Evolutionary conservation across 2,888 invertebrate species (phyloP).

Genomic region (Hirtodrosophila alboralis): DNA sequence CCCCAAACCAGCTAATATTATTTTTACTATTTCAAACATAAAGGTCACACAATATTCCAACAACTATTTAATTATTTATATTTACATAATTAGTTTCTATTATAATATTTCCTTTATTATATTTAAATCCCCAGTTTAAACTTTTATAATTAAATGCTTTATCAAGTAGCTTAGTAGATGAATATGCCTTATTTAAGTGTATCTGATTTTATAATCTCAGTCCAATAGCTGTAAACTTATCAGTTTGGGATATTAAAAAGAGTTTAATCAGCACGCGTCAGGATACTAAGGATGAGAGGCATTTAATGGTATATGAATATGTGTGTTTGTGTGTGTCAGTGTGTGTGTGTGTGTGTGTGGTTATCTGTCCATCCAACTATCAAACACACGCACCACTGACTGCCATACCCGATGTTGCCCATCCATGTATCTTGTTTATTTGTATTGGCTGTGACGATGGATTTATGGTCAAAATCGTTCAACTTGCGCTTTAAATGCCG

Average conservation of each 20-base stretch:
- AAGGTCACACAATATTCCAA: too few species aligned
- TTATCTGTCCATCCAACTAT: constrained; percentile 50
- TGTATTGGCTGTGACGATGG: constrained; percentile 69
- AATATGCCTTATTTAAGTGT: constrained; percentile 21
- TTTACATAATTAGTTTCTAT: too few species aligned
- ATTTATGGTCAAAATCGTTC: constrained; percentile 70
- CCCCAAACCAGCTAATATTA: too few species aligned
- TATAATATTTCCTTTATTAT: too few species aligned
- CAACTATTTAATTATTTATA: too few species aligned
- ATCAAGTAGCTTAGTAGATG: too few species aligned
- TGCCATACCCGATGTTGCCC: constrained; percentile 15
- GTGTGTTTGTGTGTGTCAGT: constrained; percentile 9
- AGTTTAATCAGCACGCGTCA: constrained; percentile 68
- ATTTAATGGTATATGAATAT: constrained; percentile 15
- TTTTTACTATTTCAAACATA: too few species aligned
- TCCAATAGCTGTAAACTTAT: constrained; percentile 26
- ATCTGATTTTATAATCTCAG: constrained; percentile 10
- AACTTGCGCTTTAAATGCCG: constrained; percentile 43
- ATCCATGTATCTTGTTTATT: constrained; percentile 60
- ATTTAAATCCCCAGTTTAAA: too few species aligned
- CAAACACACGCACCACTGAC: constrained; percentile 11
- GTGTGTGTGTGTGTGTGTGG: constrained; percentile 20
- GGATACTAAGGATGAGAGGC: constrained; percentile 26
- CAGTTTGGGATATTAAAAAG: constrained; percentile 52
- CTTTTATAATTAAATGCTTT: too few species aligned